A percentile compares a stretch with the other conserved stretches of the same genome.
Evolutionary conservation across 1,140 invertebrate genomes (phyloP).

Genomic region (Apis laboriosa): DNA sequence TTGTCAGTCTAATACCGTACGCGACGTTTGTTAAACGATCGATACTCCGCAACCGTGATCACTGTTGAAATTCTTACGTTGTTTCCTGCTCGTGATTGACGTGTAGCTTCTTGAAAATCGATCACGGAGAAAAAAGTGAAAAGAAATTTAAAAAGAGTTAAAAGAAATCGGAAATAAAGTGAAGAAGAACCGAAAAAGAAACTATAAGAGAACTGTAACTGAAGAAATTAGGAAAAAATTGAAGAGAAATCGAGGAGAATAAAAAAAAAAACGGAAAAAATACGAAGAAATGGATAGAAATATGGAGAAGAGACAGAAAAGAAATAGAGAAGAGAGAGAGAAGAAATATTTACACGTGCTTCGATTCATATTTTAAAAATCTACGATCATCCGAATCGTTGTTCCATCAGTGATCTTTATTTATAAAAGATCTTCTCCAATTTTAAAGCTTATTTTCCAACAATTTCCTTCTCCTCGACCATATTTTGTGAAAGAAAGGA

Average conservation of each 20-base stretch:
- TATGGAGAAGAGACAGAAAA: neutral
- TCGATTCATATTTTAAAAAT: neutral
- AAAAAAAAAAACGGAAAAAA: neutral
- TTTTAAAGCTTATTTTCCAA: neutral
- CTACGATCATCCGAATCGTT: neutral
- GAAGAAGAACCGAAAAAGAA: too few species aligned
- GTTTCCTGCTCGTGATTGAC: neutral
- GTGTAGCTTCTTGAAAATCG: neutral
- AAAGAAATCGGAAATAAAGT: too few species aligned
- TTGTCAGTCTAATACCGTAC: slow-evolving; percentile 25
- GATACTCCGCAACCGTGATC: slow-evolving; percentile 23
- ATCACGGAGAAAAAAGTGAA: neutral
- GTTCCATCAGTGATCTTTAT: neutral
- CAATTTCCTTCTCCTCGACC: neutral
- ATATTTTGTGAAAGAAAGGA: neutral
- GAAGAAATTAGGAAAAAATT: neutral
- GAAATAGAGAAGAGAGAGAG: neutral
- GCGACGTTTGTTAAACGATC: slow-evolving; percentile 4
- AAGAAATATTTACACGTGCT: neutral
- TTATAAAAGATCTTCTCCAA: neutral
- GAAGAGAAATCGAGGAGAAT: neutral
- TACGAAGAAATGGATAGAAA: neutral
- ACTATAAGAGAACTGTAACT: neutral
- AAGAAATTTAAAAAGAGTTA: neutral
- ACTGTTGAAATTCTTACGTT: neutral